Conservation (phyloP, 2,113 vertebrate species). For the Urocolius indicus region DNA sequence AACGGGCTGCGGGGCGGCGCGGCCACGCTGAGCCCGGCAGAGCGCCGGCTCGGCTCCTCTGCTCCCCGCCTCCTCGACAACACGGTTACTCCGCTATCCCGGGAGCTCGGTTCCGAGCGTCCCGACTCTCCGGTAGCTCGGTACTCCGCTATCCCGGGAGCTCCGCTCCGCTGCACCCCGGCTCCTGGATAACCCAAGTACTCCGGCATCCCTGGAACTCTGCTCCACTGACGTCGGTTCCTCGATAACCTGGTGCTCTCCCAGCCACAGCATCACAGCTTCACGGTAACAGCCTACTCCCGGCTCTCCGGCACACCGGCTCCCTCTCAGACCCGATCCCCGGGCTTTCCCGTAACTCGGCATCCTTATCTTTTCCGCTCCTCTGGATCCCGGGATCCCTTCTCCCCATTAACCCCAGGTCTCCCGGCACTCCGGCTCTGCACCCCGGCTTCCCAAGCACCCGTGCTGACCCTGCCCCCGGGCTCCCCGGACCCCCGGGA, state of each 20-base stretch:
- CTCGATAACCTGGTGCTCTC: background rate
- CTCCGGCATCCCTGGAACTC: background rate
- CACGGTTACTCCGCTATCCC: background rate
- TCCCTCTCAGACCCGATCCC: background rate
- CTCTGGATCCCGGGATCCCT: background rate
- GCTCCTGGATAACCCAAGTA: background rate
- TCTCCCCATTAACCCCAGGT: background rate
- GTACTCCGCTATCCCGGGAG: background rate
- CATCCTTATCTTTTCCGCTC: rapidly evolving
- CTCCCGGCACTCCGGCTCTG: background rate
- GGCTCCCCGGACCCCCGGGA: rapidly evolving
- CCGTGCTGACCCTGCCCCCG: no score
- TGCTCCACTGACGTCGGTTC: no score
- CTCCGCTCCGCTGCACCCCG: background rate
- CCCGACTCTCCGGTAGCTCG: background rate
- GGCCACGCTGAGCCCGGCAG: background rate
- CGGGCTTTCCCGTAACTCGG: rapidly evolving
- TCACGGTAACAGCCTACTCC: background rate
- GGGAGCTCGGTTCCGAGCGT: background rate
- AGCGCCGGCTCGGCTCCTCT: no score
- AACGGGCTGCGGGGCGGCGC: background rate
- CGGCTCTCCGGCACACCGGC: rapidly evolving
- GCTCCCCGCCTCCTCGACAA: no score
- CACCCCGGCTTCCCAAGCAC: no score
- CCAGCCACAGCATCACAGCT: rapidly evolving